Conservation (phyloP, 2,888 invertebrate species). For the Plusia festucae region DNA sequence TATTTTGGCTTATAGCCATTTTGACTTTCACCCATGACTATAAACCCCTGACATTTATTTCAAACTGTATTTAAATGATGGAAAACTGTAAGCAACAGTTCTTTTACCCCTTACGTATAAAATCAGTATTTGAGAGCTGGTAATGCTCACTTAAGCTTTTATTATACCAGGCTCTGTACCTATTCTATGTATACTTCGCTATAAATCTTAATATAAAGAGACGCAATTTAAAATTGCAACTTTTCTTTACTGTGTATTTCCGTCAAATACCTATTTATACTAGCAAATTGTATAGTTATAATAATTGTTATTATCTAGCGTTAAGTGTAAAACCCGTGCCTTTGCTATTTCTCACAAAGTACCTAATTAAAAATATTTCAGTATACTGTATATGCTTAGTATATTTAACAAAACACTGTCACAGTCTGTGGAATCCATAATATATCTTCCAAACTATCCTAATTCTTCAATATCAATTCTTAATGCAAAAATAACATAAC, state of each 20-base stretch:
- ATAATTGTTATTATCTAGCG: slow-evolving; percentile 7
- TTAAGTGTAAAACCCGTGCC: slow-evolving; percentile 42
- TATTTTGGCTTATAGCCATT: slow-evolving; percentile 2
- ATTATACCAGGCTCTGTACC: background rate
- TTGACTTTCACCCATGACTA: slow-evolving; percentile 5
- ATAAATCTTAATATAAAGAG: background rate
- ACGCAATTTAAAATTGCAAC: background rate
- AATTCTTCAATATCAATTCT: background rate
- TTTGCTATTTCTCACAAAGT: slow-evolving; percentile 27
- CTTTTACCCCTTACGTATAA: slow-evolving; percentile 37
- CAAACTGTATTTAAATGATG: background rate
- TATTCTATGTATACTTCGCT: slow-evolving; percentile 13
- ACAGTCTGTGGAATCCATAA: background rate
- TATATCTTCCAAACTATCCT: background rate
- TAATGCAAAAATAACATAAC: no score
- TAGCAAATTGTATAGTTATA: slow-evolving; percentile 30
- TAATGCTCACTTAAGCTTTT: slow-evolving; percentile 37
- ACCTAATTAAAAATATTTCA: slow-evolving; percentile 9
- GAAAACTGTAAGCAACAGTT: slow-evolving; percentile 10
- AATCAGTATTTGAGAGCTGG: slow-evolving; percentile 42
- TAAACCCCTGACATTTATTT: background rate
- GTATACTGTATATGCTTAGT: background rate
- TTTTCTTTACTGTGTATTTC: background rate
- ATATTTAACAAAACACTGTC: background rate
- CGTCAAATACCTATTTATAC: slow-evolving; percentile 8